Percentiles rank a stretch among this genome's conserved stretches.
phyloP scores from a whole-genome alignment of 2,888 invertebrate genomes.

The Druceiella hillmani region DNA sequence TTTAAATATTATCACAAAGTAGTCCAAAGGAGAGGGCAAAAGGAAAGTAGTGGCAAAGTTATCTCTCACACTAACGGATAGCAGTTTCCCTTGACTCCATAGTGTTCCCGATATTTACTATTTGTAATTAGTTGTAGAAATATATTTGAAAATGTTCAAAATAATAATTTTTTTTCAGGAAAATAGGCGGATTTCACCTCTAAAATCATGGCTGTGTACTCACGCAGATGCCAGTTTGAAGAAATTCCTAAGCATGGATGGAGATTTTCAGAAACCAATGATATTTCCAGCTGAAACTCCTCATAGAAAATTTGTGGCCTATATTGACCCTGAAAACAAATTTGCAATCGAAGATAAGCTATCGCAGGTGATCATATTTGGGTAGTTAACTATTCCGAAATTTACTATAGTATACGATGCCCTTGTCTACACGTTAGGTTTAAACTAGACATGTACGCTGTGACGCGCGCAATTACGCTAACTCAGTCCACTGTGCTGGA shows the following conservation, averaged over 20 bases:
- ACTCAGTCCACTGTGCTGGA: too few species aligned
- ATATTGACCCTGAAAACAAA: conserved; percentile 88
- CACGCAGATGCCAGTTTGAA: conserved; percentile 78
- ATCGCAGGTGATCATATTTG: conserved; percentile 66
- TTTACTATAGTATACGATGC: background rate
- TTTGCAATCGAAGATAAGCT: conserved; percentile 88
- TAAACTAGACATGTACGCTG: too few species aligned
- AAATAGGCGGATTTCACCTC: conserved; percentile 77
- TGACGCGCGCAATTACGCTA: too few species aligned
- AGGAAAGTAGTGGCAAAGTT: too few species aligned
- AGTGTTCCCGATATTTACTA: background rate
- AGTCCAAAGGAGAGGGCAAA: too few species aligned
- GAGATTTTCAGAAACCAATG: conserved; percentile 63
- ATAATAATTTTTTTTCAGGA: conserved; percentile 50
- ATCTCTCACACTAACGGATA: too few species aligned
- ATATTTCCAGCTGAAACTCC: conserved; percentile 84
- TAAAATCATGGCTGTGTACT: conserved; percentile 87
- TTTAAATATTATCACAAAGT: too few species aligned
- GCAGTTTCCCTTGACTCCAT: too few species aligned
- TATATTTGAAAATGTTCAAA: too few species aligned
- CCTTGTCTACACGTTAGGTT: too few species aligned
- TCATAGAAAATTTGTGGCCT: conserved; percentile 82
- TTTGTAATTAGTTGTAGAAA: background rate
- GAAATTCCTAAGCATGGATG: conserved; percentile 71
- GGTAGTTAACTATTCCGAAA: background rate